phyloP scores from a whole-genome alignment of 2,888 invertebrate species.

The Cephalotes varians region DNA sequence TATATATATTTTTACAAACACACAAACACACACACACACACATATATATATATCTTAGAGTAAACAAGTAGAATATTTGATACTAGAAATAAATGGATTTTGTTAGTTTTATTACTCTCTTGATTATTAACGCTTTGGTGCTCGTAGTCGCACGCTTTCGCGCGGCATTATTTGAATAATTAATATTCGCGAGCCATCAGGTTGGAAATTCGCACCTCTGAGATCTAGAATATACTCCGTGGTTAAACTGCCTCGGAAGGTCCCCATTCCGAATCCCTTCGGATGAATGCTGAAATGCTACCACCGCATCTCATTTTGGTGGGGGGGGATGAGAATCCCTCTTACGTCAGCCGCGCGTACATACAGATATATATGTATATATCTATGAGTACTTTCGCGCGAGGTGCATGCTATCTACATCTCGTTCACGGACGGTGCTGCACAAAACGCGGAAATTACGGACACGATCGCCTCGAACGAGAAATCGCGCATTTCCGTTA shows the following conservation, averaged over 20 bases:
- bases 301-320: slow-evolving; percentile 58
- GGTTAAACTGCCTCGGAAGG: slow-evolving; percentile 17
- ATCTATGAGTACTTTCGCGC: slow-evolving; percentile 1
- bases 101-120: slow-evolving; percentile 10
- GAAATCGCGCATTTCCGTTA: slow-evolving; percentile 23
- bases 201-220: slow-evolving; percentile 43
- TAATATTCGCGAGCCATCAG: slow-evolving; percentile 29
- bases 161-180: slow-evolving; percentile 22
- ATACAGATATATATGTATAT: slow-evolving; percentile 16
- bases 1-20: background rate
- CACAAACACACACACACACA: background rate
- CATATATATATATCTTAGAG: background rate
- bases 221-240: slow-evolving; percentile 14
- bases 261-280: slow-evolving; percentile 46
- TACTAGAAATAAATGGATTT: background rate
- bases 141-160: background rate
- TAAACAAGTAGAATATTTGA: background rate
- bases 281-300: slow-evolving; percentile 53
- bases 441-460: slow-evolving; percentile 36
- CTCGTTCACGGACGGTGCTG: slow-evolving; percentile 5
- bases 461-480: background rate
- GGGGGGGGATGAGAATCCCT: slow-evolving; percentile 46
- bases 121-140: slow-evolving; percentile 7
- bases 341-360: slow-evolving; percentile 65
- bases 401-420: slow-evolving; percentile 25